phyloP scores from a whole-genome alignment of 2,797 vertebrate genomes.

The Sylvilagus floridanus region DNA sequence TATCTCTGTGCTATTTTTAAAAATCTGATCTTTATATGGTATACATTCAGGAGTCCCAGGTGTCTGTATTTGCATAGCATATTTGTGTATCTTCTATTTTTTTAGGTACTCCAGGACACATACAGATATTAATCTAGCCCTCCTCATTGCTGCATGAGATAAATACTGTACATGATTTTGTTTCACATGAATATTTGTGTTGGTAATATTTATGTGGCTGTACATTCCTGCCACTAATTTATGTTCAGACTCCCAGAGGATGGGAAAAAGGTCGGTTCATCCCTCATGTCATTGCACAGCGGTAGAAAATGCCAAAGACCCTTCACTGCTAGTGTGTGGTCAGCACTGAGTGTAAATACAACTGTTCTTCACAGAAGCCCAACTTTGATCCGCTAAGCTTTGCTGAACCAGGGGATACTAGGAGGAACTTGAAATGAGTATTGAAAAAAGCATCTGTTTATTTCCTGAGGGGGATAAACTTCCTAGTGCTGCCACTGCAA shows the following conservation, averaged over 20 bases:
- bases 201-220: conserved; percentile 28
- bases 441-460: conserved; percentile 65
- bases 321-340: neutral
- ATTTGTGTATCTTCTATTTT: conserved; percentile 19
- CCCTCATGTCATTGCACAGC: conserved; percentile 28
- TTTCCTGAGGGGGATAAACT: conserved; percentile 71
- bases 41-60: neutral
- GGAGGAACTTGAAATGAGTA: conserved; percentile 67
- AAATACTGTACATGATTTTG: conserved; percentile 37
- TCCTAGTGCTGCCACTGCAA: conserved; percentile 56
- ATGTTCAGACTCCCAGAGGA: conserved; percentile 10
- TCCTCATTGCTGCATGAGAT: neutral
- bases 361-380: conserved; percentile 36
- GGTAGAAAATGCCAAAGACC: conserved; percentile 15
- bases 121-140: neutral
- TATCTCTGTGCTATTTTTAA: neutral
- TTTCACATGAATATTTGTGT: conserved; percentile 20
- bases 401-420: conserved; percentile 56
- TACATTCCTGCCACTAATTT: conserved; percentile 23
- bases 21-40: neutral
- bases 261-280: conserved; percentile 9
- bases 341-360: neutral
- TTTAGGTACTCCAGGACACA: conserved; percentile 1
- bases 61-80: neutral
- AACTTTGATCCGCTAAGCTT: conserved; percentile 63